These are phyloP conservation scores for Dinocampus coccinellae DNA, from an alignment of 2,888 invertebrate genomes.

Conservation along the genomic window DNA sequence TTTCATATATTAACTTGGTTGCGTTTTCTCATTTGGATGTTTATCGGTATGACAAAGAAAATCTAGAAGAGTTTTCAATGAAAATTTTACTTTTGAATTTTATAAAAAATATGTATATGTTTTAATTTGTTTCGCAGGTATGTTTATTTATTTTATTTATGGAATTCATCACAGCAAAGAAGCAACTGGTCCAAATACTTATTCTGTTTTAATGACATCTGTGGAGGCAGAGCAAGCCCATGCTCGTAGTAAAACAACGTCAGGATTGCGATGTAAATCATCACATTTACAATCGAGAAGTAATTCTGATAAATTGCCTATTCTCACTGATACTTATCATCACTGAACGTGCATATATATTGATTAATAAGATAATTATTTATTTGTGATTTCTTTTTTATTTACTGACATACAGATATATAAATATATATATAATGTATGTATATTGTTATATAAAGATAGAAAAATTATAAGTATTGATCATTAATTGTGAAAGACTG, in stretches of 20 bases:
- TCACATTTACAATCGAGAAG: conserved; percentile 7
- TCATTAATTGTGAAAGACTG: background rate
- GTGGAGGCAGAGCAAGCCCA: conserved; percentile 74
- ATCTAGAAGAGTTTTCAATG: background rate
- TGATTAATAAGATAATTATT: background rate
- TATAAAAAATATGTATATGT: too few relatives aligned
- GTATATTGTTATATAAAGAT: background rate
- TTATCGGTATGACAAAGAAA: conserved; percentile 74
- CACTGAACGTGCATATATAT: background rate
- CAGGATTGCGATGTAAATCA: conserved; percentile 16
- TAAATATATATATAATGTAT: background rate
- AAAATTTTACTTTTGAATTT: background rate
- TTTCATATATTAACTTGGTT: conserved; percentile 86
- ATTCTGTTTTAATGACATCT: conserved; percentile 77
- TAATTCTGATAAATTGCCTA: conserved; percentile 21
- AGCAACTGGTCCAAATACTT: conserved; percentile 75
- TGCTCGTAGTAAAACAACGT: conserved; percentile 16
- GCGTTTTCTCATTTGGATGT: conserved; percentile 89
- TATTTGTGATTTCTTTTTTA: background rate
- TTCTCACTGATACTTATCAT: conserved; percentile 13
- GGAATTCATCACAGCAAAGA: conserved; percentile 89
- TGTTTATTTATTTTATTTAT: conserved; percentile 86
- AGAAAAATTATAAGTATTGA: too few relatives aligned
- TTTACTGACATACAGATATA: background rate
- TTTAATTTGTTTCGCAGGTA: too few relatives aligned